Conservation (phyloP, 2,888 invertebrate genomes). For the Diaprepes abbreviatus region DNA sequence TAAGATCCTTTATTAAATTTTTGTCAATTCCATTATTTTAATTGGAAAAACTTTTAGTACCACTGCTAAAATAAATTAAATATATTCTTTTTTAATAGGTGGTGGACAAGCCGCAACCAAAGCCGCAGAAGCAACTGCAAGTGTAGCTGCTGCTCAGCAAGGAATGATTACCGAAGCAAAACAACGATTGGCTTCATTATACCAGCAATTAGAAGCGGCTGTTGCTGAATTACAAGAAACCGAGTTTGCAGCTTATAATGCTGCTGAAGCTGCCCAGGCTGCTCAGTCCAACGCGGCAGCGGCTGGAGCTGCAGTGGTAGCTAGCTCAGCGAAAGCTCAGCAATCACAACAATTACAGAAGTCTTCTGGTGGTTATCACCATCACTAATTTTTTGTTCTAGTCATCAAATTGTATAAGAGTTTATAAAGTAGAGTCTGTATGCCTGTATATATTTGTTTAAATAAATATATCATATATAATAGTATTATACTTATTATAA, state of each 20-base stretch:
- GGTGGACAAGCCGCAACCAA: conserved; percentile 48
- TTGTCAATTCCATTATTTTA: too few relatives aligned
- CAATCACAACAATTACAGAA: neutral
- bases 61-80: too few relatives aligned
- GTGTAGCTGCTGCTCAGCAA: conserved; percentile 51
- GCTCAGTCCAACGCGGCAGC: conserved; percentile 81
- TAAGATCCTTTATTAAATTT: too few relatives aligned
- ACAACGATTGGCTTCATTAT: conserved; percentile 73
- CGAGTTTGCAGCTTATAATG: conserved; percentile 76
- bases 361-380: too few relatives aligned
- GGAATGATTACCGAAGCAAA: conserved; percentile 70
- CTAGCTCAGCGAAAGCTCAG: conserved; percentile 21
- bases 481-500: too few relatives aligned
- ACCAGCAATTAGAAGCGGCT: conserved; percentile 76
- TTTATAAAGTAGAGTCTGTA: neutral
- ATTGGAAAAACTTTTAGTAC: too few relatives aligned
- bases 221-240: conserved; percentile 80
- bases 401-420: neutral
- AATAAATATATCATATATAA: too few relatives aligned
- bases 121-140: conserved; percentile 48
- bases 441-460: neutral
- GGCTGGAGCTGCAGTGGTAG: conserved; percentile 59
- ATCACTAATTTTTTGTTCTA: neutral
- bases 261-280: conserved; percentile 75
- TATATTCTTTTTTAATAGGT: conserved; percentile 1